A percentile compares a stretch with the other conserved stretches of the same genome.
phyloP scores from a whole-genome alignment of 2,113 vertebrate species.

The Grantiella picta region DNA sequence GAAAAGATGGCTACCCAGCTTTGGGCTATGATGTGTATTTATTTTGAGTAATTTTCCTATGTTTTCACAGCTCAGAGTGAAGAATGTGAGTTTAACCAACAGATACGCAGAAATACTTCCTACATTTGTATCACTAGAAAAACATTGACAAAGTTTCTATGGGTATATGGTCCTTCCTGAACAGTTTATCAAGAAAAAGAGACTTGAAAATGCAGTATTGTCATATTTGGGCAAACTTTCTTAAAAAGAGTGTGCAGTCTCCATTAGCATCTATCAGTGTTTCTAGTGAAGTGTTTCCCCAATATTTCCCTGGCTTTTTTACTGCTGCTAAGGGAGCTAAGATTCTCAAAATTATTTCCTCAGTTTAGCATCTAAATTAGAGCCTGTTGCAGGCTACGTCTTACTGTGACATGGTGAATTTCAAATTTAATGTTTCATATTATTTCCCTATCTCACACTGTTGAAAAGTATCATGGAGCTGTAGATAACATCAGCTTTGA shows the following conservation, averaged over 20 bases:
- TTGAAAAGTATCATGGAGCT: background rate
- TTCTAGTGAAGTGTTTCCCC: background rate
- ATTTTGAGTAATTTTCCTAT: background rate
- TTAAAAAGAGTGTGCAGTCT: background rate
- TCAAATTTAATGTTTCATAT: background rate
- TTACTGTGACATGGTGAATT: background rate
- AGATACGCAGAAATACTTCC: background rate
- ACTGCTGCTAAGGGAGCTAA: background rate
- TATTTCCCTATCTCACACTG: background rate
- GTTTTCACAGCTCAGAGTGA: background rate
- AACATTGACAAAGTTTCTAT: background rate
- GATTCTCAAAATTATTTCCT: background rate
- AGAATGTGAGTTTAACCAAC: background rate
- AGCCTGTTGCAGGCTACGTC: background rate
- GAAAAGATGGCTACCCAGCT: background rate
- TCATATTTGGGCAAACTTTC: background rate
- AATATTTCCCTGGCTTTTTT: background rate
- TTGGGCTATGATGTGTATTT: background rate
- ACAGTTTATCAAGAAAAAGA: background rate
- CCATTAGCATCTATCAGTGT: background rate
- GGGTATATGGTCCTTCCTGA: background rate
- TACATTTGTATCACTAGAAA: background rate
- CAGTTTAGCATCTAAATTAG: background rate
- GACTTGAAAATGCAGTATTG: background rate
- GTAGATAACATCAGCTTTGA: background rate